phyloP scores from a whole-genome alignment of 2,888 invertebrate species.

The Zygothrica quintamaculata region DNA sequence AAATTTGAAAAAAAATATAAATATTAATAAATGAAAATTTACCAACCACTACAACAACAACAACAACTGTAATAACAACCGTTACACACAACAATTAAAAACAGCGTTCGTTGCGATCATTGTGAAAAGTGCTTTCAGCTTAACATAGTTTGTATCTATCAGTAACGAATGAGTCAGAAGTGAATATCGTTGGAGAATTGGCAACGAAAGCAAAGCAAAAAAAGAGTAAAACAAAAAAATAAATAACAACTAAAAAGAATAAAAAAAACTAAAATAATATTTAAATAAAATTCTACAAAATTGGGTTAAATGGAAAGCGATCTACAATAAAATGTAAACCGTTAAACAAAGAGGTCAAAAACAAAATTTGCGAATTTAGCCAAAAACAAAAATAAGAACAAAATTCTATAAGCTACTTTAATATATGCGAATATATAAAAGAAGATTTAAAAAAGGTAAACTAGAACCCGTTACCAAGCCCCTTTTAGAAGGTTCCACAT shows the following conservation, averaged over 20 bases:
- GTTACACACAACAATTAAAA: slow-evolving; percentile 12
- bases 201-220: slow-evolving; percentile 12
- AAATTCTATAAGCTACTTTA: slow-evolving; percentile 2
- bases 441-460: slow-evolving; percentile 46
- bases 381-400: slow-evolving; percentile 7
- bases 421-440: slow-evolving; percentile 16
- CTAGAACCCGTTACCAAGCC: background rate
- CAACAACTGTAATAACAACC: slow-evolving; percentile 18
- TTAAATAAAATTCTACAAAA: no score
- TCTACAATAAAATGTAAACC: slow-evolving; percentile 13
- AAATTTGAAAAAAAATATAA: no score
- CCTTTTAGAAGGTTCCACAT: no score
- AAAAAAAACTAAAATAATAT: slow-evolving; percentile 18
- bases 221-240: slow-evolving; percentile 14
- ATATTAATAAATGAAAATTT: no score
- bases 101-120: no score
- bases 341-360: slow-evolving; percentile 32
- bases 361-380: slow-evolving; percentile 41
- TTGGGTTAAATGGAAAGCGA: slow-evolving; percentile 64
- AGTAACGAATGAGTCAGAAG: slow-evolving; percentile 50
- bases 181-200: slow-evolving; percentile 27
- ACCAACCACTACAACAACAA: slow-evolving; percentile 24
- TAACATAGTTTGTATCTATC: slow-evolving; percentile 39
- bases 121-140: slow-evolving; percentile 38
- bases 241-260: slow-evolving; percentile 1